Evolutionary conservation across 2,797 vertebrate genomes (phyloP), one percentile per base, ranked within the genome.

Genomic region (Enteromius mattozi): DNA sequence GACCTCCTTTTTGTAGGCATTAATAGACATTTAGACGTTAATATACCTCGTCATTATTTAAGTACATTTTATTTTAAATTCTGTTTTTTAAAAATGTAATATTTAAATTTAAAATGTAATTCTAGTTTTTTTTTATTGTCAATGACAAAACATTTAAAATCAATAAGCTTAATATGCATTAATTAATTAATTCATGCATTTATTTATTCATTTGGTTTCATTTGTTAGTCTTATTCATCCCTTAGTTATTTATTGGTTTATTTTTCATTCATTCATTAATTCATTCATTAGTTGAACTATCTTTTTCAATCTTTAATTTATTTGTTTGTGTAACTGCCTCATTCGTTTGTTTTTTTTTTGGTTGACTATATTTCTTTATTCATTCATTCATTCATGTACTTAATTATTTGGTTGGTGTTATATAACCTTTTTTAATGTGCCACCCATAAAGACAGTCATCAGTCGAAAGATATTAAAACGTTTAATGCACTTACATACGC

Each of bases 391-490:
- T 27, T 27, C 14, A 59, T 24, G 3, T 30, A 2, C 2, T 61
- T 12, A 69, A 16, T 10, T 72, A 59, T 59, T 24, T 24, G 54
- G 21, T 59, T 59, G 37, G 2, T 9, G 42, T 45, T 47, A 5
- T 13, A 30, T 19, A 21, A 65, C 16, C 2, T 63, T 63, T 63
- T 63, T 3, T 1, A 47, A 45, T 45, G 16, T 45, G 14, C 3
- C 40, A 14, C 59, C 40, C 17, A 37, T 61, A 42, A 42, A 63
- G 75, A 61, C 24, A 42, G 17, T 4, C 0, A 5, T 78, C 24
- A 1, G 40, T 90, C 90, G 90, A 93, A 90, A 90, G 90, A 92
- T 87, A 89, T 88, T 90, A 90, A 78, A 91, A 89, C 89, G 87
- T 88, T 86, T 90, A 47, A 47, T 45, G 27, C 27, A 45, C 27